Base-by-base conservation (phyloP, 1,140 invertebrate genomes). In the Lasaia peninsularis region DNA sequence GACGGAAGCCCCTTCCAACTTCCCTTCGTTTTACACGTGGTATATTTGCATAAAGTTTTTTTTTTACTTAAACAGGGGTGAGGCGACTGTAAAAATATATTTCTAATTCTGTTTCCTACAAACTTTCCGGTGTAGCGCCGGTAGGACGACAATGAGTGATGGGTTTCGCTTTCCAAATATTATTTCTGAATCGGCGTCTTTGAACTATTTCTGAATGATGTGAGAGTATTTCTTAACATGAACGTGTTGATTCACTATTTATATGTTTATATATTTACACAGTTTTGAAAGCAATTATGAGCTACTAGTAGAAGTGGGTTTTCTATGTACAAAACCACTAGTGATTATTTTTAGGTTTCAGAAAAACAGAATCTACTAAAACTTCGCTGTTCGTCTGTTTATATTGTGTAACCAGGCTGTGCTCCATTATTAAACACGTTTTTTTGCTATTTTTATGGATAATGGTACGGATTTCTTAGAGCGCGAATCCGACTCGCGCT, bases 11-110 rank as follows among this genome's bases (percentile, higher is more conserved):
- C 49, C 18, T 60, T 48, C 40, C 14, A 20, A 49, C 50, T 56
- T 64, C 63, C 65, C 65, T 58, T 62, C 58, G 18, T 40, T 84
- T 77, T 81, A 83, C 80, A 84, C 70, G 79, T 83, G 76, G 71
- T 78, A 73, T 88, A 86, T 86, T 86, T 88, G 85, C 82, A 86
- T 88, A 86, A 77, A 78, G 68, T 75, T 84, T 86, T 84, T 77
- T n/a, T 78, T 82, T 74, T 35, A 51, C 31, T 63, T 63, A 59
- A 60, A 37, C 67, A 75, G 75, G 74, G 80, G 75, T 75, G 71
- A 53, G 68, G 67, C 73, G 69, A 73, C 54, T 73, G 71, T 80
- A 83, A 80, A 87, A 86, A 88, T 88, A 88, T 71, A 78, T 81
- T 85, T 88, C 85, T 86, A 86, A 86, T 85, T 88, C 75, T 74